Evolutionary conservation across 2,888 invertebrate species (phyloP).

Genomic region (Patella ulyssiponensis): DNA sequence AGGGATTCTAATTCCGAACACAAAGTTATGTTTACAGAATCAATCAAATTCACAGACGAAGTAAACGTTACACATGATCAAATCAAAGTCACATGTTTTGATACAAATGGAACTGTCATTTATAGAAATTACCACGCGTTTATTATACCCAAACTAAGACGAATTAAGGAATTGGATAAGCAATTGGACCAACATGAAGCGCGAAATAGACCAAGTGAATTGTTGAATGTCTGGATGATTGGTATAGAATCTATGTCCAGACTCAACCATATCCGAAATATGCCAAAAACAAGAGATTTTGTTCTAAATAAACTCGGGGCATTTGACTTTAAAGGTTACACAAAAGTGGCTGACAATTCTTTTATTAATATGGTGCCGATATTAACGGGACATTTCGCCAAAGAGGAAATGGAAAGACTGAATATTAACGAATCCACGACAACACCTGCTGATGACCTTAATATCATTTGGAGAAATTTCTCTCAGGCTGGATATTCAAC

Average conservation of each 20-base stretch:
- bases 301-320: slow-evolving; percentile 79
- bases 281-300: slow-evolving; percentile 79
- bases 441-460: too few species aligned
- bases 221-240: not conserved
- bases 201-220: not conserved
- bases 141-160: too few species aligned
- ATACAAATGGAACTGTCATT: slow-evolving; percentile 13
- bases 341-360: slow-evolving; percentile 94
- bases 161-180: too few species aligned
- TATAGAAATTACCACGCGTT: too few species aligned
- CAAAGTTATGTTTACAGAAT: slow-evolving; percentile 35
- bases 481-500: slow-evolving; percentile 83
- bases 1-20: slow-evolving; percentile 42
- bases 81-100: slow-evolving; percentile 60
- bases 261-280: slow-evolving; percentile 86
- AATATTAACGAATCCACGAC: too few species aligned
- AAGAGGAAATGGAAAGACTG: slow-evolving; percentile 30
- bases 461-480: slow-evolving; percentile 76
- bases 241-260: slow-evolving; percentile 90
- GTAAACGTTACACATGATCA: slow-evolving; percentile 50
- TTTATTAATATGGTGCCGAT: slow-evolving; percentile 90
- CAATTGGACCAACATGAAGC: slow-evolving; percentile 28
- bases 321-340: slow-evolving; percentile 88
- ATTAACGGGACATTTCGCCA: slow-evolving; percentile 77
- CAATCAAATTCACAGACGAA: slow-evolving; percentile 40